These are phyloP conservation scores for Pomacea canaliculata DNA, from an alignment of 2,888 invertebrate genomes.

Conservation along the genomic window DNA sequence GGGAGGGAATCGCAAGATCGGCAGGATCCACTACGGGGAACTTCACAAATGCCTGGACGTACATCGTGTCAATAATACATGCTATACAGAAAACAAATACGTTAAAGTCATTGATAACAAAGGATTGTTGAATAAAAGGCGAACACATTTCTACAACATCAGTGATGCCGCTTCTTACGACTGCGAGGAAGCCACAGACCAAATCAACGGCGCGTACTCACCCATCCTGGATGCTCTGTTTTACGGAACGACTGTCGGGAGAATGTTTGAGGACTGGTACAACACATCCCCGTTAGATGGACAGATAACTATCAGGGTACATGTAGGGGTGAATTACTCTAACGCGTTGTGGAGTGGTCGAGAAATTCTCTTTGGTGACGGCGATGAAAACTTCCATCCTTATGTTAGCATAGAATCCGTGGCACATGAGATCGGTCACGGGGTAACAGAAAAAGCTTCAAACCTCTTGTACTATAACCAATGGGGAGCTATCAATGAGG, in stretches of 20 bases:
- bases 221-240: constrained; percentile 46
- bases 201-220: constrained; percentile 45
- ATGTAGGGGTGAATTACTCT: constrained; percentile 36
- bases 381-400: constrained; percentile 35
- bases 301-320: constrained; percentile 39
- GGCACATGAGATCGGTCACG: constrained; percentile 49
- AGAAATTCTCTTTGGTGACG: constrained; percentile 46
- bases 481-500: constrained; percentile 50
- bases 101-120: constrained; percentile 48
- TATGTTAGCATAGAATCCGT: constrained; percentile 42
- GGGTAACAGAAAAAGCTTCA: constrained; percentile 43
- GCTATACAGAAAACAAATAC: constrained; percentile 45
- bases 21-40: constrained; percentile 40
- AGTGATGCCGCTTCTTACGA: constrained; percentile 34
- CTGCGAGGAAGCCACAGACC: constrained; percentile 39
- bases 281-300: constrained; percentile 9
- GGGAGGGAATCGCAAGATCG: constrained; percentile 47
- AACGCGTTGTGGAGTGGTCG: constrained; percentile 51
- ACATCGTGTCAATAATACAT: constrained; percentile 28
- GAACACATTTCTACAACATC: constrained; percentile 16
- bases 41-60: constrained; percentile 33
- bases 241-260: constrained; percentile 39
- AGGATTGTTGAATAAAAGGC: background rate
- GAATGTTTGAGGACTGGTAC: constrained; percentile 53
- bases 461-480: constrained; percentile 41